Base-by-base conservation (phyloP, 2,888 invertebrate species). In the Aricia artaxerxes region DNA sequence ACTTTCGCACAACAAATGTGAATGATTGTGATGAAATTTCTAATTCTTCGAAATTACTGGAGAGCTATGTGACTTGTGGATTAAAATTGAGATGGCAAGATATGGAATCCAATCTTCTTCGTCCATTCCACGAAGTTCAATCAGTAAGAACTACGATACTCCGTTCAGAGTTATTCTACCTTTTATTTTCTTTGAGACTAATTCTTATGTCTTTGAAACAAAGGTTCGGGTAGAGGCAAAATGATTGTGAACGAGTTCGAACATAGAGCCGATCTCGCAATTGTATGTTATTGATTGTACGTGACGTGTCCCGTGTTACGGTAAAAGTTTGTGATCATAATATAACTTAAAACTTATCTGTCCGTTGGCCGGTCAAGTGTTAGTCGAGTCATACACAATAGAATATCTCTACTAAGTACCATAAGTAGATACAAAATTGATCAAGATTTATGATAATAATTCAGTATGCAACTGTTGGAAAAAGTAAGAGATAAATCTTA, bases 241-340 rank as follows among this genome's bases (percentile, higher is more conserved):
- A 13, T 53, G 6, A 53, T 53, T 53, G 13, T 13, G 13, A 73
- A 40, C 40, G 40, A 75, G 40, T 53, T 57, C 49, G 7, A 4
- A 76, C 57, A 6, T 76, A 4, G 75, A 35, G 11, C 16, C 40
- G 49, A 76, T 57, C 57, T 57, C 57, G 76, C 13, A 53, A 57
- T 76, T 57, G 13, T 76, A 53, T 44, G 49, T 44, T 31, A 73
- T 73, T 44, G 31, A 49, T 57, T 53, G 76, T 76, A 76, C 76
- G 57, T 76, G 53, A 76, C 53, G 38, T 11, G 16, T 31, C 53
- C 53, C 31, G n/a, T 49, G 3, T 44, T 49, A 49, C 24, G n/a
- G 44, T 13, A 69, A 69, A 6, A 69, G 13, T 35, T 69, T 16
- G 35, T 35, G 13, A 16, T 16, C 69, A 16, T 69, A 69, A 5